Conservation (phyloP, 2,797 vertebrate species). For the Octomys mimax region DNA sequence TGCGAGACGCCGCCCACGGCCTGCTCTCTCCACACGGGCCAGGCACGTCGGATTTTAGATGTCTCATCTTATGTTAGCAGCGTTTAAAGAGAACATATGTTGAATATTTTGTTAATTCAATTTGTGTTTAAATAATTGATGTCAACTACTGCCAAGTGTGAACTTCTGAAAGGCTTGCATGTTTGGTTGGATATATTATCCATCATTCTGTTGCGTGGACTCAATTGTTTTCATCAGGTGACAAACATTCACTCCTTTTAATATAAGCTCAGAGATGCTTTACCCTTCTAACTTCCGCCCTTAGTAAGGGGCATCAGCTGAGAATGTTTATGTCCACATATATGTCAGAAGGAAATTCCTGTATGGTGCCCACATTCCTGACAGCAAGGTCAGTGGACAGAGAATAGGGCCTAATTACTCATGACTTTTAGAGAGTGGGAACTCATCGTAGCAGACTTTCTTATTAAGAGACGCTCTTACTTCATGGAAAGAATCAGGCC, state of each 20-base stretch:
- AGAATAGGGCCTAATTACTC: no score
- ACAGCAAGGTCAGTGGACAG: slow-evolving; percentile 56
- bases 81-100: slow-evolving; percentile 87
- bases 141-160: slow-evolving; percentile 77
- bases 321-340: not conserved
- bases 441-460: not conserved
- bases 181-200: slow-evolving; percentile 76
- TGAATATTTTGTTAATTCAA: slow-evolving; percentile 88
- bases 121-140: slow-evolving; percentile 87
- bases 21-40: slow-evolving; percentile 59
- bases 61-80: slow-evolving; percentile 82
- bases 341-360: slow-evolving; percentile 65
- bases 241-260: slow-evolving; percentile 57
- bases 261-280: slow-evolving; percentile 54
- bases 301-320: slow-evolving; percentile 16
- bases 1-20: slow-evolving; percentile 64
- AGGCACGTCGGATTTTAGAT: slow-evolving; percentile 48
- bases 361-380: slow-evolving; percentile 57
- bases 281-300: slow-evolving; percentile 72
- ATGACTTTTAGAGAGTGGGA: not conserved
- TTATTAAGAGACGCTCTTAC: not conserved
- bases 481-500: not conserved
- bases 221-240: slow-evolving; percentile 68
- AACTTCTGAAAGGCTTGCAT: slow-evolving; percentile 69
- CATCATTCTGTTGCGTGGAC: slow-evolving; percentile 56